Base-by-base conservation (phyloP, 2,797 vertebrate genomes). In the Karalla daura region DNA sequence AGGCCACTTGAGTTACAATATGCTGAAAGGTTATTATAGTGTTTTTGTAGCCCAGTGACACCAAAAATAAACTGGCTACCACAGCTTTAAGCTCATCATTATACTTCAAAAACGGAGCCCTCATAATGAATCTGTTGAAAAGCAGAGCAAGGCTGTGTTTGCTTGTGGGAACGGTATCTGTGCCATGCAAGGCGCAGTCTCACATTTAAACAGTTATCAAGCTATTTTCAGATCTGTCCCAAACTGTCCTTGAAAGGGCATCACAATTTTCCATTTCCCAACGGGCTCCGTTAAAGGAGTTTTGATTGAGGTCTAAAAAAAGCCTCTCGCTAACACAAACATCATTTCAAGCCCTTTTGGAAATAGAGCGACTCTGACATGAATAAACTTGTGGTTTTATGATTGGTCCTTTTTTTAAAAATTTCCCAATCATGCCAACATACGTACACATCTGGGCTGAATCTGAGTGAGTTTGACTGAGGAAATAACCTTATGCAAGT, bases 221-320 rank as follows among this genome's bases (percentile, higher is more conserved):
- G 70, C 85, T 90, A 90, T 90, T 92, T 89, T 86, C 71, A 86
- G 74, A 86, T 78, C 37, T 63, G 70, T 69, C 62, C 78, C 66
- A 81, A 83, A 86, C 74, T 63, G 73, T 64, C 80, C 78, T 84
- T 86, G 64, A 82, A 90, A 90, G 66, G 79, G 56, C 78, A 90
- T 70, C 60, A 44, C 40, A 63, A 40, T 84, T 86, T 86, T 85
- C 84, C 76, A 86, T 82, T 87, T 68, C 56, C 76, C 59, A 75
- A 63, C 53, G 53, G 71, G 50, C 74, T 65, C 46, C 0, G 33
- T 41, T 50, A 8, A 73, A 65, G 47, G 52, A 14, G 33, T 52
- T 83, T 62, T 55, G 60, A 74, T 65, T 20, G 32, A 59, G 32
- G 30, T 60, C 36, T 45, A 25, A 56, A 58, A 44, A 55, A 61